Conservation (phyloP, 2,888 invertebrate species). For the Drosophila antonietae region DNA sequence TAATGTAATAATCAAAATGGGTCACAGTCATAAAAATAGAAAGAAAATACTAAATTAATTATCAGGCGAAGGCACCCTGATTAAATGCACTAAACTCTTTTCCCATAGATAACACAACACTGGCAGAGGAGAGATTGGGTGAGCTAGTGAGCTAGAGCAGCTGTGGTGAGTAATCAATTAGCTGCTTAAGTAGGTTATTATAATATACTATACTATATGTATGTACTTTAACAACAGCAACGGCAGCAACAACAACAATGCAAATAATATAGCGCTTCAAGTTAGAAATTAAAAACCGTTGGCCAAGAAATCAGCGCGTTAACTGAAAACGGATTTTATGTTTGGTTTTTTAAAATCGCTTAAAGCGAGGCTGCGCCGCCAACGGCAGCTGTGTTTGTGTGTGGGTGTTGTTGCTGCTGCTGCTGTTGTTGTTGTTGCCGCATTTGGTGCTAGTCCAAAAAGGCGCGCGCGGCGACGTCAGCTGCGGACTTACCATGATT, state of each 20-base stretch:
- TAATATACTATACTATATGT: slow-evolving; percentile 1
- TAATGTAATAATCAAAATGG: slow-evolving; percentile 4
- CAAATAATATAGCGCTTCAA: slow-evolving; percentile 16
- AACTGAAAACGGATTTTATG: slow-evolving; percentile 48
- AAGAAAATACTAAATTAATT: neutral
- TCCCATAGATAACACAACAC: neutral
- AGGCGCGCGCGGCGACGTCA: slow-evolving; percentile 60
- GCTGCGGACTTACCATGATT: slow-evolving; percentile 62
- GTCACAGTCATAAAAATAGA: slow-evolving; percentile 9
- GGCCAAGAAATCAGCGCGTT: slow-evolving; percentile 45
- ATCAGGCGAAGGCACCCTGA: neutral
- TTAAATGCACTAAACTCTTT: neutral
- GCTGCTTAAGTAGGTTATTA: slow-evolving; percentile 10
- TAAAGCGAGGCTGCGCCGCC: slow-evolving; percentile 22
- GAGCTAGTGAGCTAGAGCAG: neutral
- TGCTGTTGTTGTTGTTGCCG: slow-evolving; percentile 34
- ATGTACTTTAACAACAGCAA: neutral
- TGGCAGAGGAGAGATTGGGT: neutral
- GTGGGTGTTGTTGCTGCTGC: slow-evolving; percentile 40
- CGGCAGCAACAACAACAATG: slow-evolving; percentile 9
- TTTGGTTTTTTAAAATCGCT: slow-evolving; percentile 22
- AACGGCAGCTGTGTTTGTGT: slow-evolving; percentile 29
- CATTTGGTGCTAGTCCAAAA: slow-evolving; percentile 66
- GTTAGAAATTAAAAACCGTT: slow-evolving; percentile 26
- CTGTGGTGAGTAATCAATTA: slow-evolving; percentile 33